A percentile compares a stretch with the other conserved stretches of the same genome.
phyloP scores from a whole-genome alignment of 2,888 invertebrate genomes.

The Andrena fulva region DNA sequence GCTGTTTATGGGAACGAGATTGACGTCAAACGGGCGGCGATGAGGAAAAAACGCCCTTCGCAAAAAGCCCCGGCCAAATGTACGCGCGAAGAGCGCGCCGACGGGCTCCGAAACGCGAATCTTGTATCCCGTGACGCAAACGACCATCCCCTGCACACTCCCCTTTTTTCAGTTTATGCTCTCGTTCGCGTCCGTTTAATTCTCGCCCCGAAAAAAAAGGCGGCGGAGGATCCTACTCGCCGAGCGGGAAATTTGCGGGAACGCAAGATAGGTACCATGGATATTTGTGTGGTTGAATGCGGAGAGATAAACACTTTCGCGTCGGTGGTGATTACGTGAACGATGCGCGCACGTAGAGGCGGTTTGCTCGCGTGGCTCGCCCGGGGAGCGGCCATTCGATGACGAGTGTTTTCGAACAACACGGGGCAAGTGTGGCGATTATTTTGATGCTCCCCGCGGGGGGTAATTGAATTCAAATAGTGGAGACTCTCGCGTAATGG shows the following conservation, averaged over 20 bases:
- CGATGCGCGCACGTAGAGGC: background rate
- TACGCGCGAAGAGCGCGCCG: slow-evolving; percentile 27
- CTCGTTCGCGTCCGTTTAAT: background rate
- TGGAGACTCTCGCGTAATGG: slow-evolving; percentile 3
- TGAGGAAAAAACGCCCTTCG: slow-evolving; percentile 15
- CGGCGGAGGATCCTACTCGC: background rate
- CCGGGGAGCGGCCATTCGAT: background rate
- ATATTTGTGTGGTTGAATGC: background rate
- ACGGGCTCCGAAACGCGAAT: slow-evolving; percentile 3
- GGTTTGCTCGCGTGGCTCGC: background rate
- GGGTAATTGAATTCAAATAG: slow-evolving; percentile 61
- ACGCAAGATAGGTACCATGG: background rate
- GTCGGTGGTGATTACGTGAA: slow-evolving; percentile 5
- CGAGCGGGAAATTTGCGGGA: background rate
- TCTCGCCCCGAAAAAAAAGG: background rate
- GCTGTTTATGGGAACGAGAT: slow-evolving; percentile 59
- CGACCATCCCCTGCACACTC: background rate
- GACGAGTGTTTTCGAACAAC: slow-evolving; percentile 36
- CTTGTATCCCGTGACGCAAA: slow-evolving; percentile 32
- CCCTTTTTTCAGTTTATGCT: background rate
- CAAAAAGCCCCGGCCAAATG: slow-evolving; percentile 56
- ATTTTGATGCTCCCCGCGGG: slow-evolving; percentile 11
- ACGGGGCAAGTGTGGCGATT: slow-evolving; percentile 6
- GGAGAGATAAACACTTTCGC: slow-evolving; percentile 18
- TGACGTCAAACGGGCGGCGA: slow-evolving; percentile 52